Conservation (phyloP, 1,140 invertebrate genomes). For the Diorhabda sublineata region DNA sequence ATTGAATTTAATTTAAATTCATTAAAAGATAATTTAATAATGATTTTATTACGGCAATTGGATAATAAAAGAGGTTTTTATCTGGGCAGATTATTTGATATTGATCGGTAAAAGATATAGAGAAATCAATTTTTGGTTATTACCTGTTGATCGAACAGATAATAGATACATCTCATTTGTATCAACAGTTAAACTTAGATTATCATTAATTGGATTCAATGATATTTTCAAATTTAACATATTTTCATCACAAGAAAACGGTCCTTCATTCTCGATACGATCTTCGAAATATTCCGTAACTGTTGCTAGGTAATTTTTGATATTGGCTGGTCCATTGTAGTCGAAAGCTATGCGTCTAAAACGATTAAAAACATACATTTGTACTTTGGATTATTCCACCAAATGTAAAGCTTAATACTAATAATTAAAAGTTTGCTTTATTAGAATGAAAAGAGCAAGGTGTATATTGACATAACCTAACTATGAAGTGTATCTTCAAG, state of each 20-base stretch:
- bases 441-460: too few species aligned
- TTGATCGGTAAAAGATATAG: too few species aligned
- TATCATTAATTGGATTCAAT: constrained; percentile 40
- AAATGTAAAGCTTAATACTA: too few species aligned
- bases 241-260: constrained; percentile 35
- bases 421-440: too few species aligned
- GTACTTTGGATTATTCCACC: too few species aligned
- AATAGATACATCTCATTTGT: constrained; percentile 64
- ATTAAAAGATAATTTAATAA: too few species aligned
- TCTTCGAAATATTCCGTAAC: constrained; percentile 11
- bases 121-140: not conserved
- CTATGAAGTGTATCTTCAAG: too few species aligned
- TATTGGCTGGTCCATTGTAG: not conserved
- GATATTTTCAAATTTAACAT: constrained; percentile 14
- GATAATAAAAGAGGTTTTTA: too few species aligned
- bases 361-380: not conserved
- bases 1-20: too few species aligned
- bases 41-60: too few species aligned
- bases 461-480: too few species aligned
- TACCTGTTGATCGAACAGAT: constrained; percentile 54
- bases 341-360: constrained; percentile 17
- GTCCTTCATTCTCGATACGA: constrained; percentile 21
- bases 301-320: constrained; percentile 8
- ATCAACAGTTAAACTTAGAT: constrained; percentile 54
- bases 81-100: too few species aligned